Evolutionary conservation across 2,113 vertebrate species (phyloP), one percentile per base, ranked within the genome.

Genomic region (Clarias macrocephalus): DNA sequence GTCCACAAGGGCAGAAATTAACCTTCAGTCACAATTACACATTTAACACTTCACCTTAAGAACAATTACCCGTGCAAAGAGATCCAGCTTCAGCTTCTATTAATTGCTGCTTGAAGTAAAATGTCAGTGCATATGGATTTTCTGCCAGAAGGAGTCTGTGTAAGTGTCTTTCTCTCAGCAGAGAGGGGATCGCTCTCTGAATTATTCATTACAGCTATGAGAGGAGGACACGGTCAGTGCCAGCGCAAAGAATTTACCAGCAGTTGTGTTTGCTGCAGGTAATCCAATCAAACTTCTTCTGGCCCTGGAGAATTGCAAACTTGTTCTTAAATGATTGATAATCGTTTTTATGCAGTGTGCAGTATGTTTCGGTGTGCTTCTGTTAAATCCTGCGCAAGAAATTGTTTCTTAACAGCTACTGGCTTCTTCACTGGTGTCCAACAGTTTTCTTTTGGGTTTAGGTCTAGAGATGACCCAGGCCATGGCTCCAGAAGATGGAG

Each of bases 101-200:
- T 95, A 95, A 96, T 95, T 95, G 94, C 92, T 85, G 92, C 92
- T 94, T 93, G 92, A 95, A 95, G 94, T 88, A 92, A 95, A 92
- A 94, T 90, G 93, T 95, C 94, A 94, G 89, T 86, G 90, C 23
- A 80, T 95, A 96, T 95, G 91, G 95, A 95, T 96, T 96, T 95
- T 93, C 93, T 96, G 94, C 94, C 95, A 93, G 87, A 80, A 88
- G 91, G 92, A 92, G 92, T 89, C 87, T 92, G 92, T 91, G 90
- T 90, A 91, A 89, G 91, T 95, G 94, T 95, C 94, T 93, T 91
- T 94, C 89, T 91, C 84, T 91, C 77, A 89, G 89, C 92, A 88
- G 88, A 59, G 83, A 92, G 92, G 88, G 87, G 91, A 90, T 89
- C 75, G 59, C 70, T 91, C 93, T 92, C 93, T 96, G 94, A 96